Evolutionary conservation across 2,797 vertebrate genomes (phyloP).

Genomic region (Rhinella marina): DNA sequence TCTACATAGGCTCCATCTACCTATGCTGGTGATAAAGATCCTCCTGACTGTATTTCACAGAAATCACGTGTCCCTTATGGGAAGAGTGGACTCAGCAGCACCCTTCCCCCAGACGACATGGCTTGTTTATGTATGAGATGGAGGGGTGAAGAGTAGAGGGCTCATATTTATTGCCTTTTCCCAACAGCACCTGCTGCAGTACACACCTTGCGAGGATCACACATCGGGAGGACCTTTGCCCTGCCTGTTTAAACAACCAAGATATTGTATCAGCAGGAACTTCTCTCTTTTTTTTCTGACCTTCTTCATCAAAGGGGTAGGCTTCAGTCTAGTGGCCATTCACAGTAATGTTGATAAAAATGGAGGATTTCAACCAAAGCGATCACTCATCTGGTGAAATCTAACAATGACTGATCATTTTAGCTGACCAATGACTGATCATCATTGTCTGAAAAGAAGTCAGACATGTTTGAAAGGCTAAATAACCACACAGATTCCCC

Average conservation of each 20-base stretch:
- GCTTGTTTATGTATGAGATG: conserved; percentile 60
- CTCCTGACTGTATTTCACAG: not conserved
- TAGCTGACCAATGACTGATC: too few species aligned
- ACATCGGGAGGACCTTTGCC: conserved; percentile 72
- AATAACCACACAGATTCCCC: too few species aligned
- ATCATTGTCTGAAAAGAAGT: too few species aligned
- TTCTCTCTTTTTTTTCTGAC: not conserved
- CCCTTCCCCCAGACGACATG: conserved; percentile 23
- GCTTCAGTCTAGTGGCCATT: too few species aligned
- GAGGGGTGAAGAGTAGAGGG: conserved; percentile 60
- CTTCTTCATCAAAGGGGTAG: not conserved
- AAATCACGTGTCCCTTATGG: conserved; percentile 1
- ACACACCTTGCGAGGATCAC: conserved; percentile 59
- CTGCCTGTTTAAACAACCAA: conserved; percentile 72
- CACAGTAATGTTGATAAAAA: too few species aligned
- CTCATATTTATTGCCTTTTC: conserved; percentile 66
- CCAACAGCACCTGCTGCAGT: conserved; percentile 44
- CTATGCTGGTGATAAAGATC: not conserved
- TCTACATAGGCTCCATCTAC: not conserved
- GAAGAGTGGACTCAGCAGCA: conserved; percentile 17
- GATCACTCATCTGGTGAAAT: too few species aligned
- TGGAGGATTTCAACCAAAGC: too few species aligned
- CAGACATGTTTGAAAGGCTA: too few species aligned
- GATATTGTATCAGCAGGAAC: conserved; percentile 69
- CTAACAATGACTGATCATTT: too few species aligned